These are phyloP conservation scores for Polietes domitor DNA, from an alignment of 2,888 invertebrate genomes.

Conservation along the genomic window DNA sequence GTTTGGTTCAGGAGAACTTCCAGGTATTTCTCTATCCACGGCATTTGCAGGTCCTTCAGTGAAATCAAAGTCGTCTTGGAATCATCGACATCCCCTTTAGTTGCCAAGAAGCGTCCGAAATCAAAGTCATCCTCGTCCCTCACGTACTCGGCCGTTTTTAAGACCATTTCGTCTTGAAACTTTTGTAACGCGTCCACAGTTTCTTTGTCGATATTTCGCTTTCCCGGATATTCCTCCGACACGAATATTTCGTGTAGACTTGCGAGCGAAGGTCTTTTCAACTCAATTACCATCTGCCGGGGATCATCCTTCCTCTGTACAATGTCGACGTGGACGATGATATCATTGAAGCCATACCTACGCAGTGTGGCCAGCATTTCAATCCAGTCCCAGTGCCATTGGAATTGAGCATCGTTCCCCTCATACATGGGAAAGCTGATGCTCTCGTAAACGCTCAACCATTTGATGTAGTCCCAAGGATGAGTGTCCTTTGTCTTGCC, in stretches of 20 bases:
- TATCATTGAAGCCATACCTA: background rate
- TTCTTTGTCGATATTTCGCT: background rate
- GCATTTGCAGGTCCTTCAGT: background rate
- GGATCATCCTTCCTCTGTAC: background rate
- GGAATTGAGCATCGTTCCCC: background rate
- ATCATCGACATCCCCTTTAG: too few species aligned
- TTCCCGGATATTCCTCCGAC: too few species aligned
- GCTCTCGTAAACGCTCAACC: background rate
- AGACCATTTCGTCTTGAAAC: background rate
- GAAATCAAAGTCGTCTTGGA: too few species aligned
- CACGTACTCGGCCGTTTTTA: too few species aligned
- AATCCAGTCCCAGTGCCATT: background rate
- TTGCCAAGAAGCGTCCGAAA: too few species aligned
- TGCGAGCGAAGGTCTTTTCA: background rate
- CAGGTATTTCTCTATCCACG: background rate
- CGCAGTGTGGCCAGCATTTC: background rate
- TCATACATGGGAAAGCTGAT: background rate
- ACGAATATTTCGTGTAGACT: too few species aligned
- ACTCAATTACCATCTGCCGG: background rate
- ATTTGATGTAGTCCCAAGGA: background rate
- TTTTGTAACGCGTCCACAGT: too few species aligned
- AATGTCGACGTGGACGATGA: background rate
- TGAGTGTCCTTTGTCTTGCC: too few species aligned
- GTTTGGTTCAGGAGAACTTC: background rate
- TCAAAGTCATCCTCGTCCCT: too few species aligned